These are phyloP conservation scores for Athene cunicularia DNA, from an alignment of 2,113 vertebrate species.

Conservation along the genomic window DNA sequence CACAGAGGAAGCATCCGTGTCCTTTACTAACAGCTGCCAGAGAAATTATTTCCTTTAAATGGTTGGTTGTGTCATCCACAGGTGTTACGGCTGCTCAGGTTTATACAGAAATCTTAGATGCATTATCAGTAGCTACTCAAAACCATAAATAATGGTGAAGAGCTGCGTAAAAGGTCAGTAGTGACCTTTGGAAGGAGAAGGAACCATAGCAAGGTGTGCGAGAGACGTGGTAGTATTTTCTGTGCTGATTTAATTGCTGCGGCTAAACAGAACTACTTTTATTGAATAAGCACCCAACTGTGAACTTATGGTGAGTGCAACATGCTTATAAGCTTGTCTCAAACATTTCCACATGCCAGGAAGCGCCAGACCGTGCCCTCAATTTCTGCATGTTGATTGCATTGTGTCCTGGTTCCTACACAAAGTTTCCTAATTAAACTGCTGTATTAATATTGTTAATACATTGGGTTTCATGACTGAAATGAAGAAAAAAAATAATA, in stretches of 20 bases:
- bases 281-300: neutral
- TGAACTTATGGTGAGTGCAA: neutral
- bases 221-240: neutral
- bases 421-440: neutral
- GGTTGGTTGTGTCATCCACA: neutral
- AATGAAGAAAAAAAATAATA: neutral
- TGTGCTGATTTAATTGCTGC: neutral
- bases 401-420: neutral
- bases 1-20: neutral
- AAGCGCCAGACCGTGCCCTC: neutral
- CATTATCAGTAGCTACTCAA: neutral
- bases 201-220: neutral
- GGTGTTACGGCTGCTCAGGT: neutral
- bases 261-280: neutral
- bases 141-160: neutral
- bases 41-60: neutral
- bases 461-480: neutral
- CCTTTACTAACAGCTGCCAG: neutral
- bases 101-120: neutral
- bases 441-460: neutral
- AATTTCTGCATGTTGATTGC: neutral
- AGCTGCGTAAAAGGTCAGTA: neutral
- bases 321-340: neutral
- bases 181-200: neutral
- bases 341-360: neutral